Conservation (phyloP, 2,888 invertebrate species). For the Stenoptilia bipunctidactyla region DNA sequence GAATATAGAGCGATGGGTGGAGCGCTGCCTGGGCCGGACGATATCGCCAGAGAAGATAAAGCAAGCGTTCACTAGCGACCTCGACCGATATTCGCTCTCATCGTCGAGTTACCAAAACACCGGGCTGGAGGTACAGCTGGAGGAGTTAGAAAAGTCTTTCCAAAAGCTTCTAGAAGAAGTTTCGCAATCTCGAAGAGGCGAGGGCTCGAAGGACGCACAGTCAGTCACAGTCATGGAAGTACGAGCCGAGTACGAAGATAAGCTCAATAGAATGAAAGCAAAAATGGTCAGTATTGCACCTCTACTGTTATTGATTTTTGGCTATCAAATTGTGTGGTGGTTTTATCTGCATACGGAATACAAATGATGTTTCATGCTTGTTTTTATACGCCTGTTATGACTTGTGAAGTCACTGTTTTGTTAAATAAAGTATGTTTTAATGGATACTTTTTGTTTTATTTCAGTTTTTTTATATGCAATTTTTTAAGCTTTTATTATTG, state of each 20-base stretch:
- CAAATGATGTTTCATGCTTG: constrained; percentile 27
- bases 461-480: constrained; percentile 22
- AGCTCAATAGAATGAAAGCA: constrained; percentile 82
- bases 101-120: constrained; percentile 40
- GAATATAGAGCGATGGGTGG: constrained; percentile 54
- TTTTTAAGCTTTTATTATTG: constrained; percentile 12
- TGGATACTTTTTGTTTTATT: constrained; percentile 56
- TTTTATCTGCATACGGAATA: constrained; percentile 50
- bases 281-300: constrained; percentile 81
- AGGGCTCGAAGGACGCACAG: constrained; percentile 33
- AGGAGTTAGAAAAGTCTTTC: constrained; percentile 51
- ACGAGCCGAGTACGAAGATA: constrained; percentile 77
- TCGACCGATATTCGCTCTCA: constrained; percentile 32
- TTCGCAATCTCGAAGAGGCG: constrained; percentile 32
- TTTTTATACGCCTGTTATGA: constrained; percentile 23
- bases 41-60: constrained; percentile 50
- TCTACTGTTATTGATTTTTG: constrained; percentile 52
- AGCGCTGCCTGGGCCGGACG: constrained; percentile 37
- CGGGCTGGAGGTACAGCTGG: constrained; percentile 46
- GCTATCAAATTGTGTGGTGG: constrained; percentile 65
- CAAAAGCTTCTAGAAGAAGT: constrained; percentile 46
- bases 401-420: constrained; percentile 34
- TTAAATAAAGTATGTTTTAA: constrained; percentile 42
- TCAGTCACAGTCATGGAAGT: constrained; percentile 63
- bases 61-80: constrained; percentile 42